Base-by-base conservation (phyloP, 2,888 invertebrate genomes). In the Caenorhabditis sulstoni region DNA sequence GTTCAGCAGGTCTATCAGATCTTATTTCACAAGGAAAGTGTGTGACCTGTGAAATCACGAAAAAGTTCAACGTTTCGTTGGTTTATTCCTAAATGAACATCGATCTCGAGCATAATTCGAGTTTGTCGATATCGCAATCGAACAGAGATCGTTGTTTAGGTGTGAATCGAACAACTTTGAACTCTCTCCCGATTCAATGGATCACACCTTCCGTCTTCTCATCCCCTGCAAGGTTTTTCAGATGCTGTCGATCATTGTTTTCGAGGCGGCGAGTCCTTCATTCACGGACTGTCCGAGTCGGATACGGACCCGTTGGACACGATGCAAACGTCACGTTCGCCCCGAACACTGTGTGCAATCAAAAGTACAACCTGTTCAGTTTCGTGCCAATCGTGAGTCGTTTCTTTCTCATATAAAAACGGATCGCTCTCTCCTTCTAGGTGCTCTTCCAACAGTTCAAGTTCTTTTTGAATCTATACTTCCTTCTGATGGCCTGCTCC, bases 391-490 rank as follows among this genome's bases (percentile, higher is more conserved):
- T 92, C 91, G 93, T 93, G 85, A 85, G 89, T 86, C 93, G 52
- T 53, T 47, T 47, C 18, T 3, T 58, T 37, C 37, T n/a, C 2
- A 45, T 61, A 14, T 23, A 1, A 16, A 1, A 12, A 5, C 18
- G 9, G 16, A n/a, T 14, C 23, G 4, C 11, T 8, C 20, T 59
- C 11, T 8, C 20, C 58, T 91, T 91, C 47, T 90, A 94, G 94
- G 97, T 99, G 78, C 93, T 99, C 81, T 99, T 94, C 92, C 96
- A 99, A 92, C 99, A 99, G 92, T 99, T 99, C 92, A 95, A 96
- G 88, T 98, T 97, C 92, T 99, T 99, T 92, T 93, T 99, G 84
- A 99, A 99, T 92, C 92, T 99, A 74, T 99, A 97, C 91, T 99
- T 99, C 92, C 93, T 99, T 85, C 93, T 98, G 74, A 98, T 99